These are phyloP conservation scores for Catocala sponsa DNA, from an alignment of 2,888 invertebrate species.

Conservation along the genomic window DNA sequence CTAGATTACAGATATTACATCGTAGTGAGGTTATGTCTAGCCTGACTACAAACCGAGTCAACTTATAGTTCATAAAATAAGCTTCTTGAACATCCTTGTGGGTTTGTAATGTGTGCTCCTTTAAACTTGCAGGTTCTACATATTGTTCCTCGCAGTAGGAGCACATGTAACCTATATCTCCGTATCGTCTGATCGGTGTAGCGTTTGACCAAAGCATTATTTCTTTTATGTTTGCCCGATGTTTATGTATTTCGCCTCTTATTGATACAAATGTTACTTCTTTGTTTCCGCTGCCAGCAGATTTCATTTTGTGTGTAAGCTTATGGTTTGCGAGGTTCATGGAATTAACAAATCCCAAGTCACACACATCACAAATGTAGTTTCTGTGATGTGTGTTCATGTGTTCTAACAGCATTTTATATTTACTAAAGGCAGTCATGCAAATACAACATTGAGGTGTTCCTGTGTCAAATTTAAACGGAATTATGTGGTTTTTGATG, in stretches of 20 bases:
- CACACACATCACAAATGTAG: conserved; percentile 45
- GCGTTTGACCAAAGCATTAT: conserved; percentile 66
- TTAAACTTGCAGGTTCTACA: conserved; percentile 42
- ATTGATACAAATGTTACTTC: no score
- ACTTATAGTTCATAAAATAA: conserved; percentile 36
- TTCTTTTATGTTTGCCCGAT: conserved; percentile 58
- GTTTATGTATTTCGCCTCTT: conserved; percentile 49
- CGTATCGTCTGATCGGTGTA: conserved; percentile 61
- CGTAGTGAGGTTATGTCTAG: conserved; percentile 53
- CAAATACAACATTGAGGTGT: conserved; percentile 4
- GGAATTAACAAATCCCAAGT: neutral
- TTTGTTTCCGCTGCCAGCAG: no score
- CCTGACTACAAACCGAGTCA: conserved; percentile 50
- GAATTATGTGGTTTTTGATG: neutral
- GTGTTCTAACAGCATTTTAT: conserved; percentile 55
- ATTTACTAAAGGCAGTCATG: conserved; percentile 42
- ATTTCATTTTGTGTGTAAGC: no score
- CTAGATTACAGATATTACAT: conserved; percentile 24
- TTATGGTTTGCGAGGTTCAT: no score
- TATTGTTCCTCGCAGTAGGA: conserved; percentile 58
- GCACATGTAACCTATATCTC: conserved; percentile 64
- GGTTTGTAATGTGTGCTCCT: neutral
- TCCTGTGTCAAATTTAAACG: conserved; percentile 7
- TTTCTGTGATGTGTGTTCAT: conserved; percentile 59
- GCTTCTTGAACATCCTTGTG: neutral